Evolutionary conservation across 1,140 invertebrate species (phyloP).

Genomic region (Cheumatopsyche charites): DNA sequence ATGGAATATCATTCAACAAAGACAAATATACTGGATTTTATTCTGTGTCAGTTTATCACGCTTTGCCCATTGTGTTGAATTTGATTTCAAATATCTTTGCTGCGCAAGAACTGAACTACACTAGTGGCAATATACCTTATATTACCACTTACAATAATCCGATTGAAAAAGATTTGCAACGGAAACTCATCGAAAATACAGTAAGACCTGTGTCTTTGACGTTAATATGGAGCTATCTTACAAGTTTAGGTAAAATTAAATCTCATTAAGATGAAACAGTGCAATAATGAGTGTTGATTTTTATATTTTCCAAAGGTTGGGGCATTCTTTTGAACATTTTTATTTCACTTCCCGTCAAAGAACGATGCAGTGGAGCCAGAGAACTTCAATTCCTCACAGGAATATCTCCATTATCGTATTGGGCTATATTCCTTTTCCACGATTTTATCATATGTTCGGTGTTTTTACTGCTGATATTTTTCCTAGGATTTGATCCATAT

Average conservation of each 20-base stretch:
- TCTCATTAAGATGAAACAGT: too few relatives aligned
- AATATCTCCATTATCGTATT: slow-evolving; percentile 63
- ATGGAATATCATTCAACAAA: slow-evolving; percentile 54
- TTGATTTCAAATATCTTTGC: slow-evolving; percentile 65
- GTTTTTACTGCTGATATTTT: slow-evolving; percentile 24
- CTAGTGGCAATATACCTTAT: slow-evolving; percentile 52
- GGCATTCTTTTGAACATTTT: slow-evolving; percentile 52
- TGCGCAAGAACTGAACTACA: slow-evolving; percentile 51
- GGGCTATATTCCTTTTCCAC: slow-evolving; percentile 55
- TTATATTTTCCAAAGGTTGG: slow-evolving; percentile 43
- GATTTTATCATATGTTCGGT: slow-evolving; percentile 10
- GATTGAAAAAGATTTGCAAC: slow-evolving; percentile 45
- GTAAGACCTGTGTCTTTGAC: not conserved
- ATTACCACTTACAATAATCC: slow-evolving; percentile 71
- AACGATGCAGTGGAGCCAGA: slow-evolving; percentile 62
- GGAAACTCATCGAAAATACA: slow-evolving; percentile 35
- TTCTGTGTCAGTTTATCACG: slow-evolving; percentile 65
- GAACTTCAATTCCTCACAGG: slow-evolving; percentile 72
- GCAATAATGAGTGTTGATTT: too few relatives aligned
- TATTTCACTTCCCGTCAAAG: slow-evolving; percentile 61
- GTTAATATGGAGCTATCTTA: slow-evolving; percentile 50
- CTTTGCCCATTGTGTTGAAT: slow-evolving; percentile 66
- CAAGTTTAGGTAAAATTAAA: slow-evolving; percentile 49
- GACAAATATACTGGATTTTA: slow-evolving; percentile 58
- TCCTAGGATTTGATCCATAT: not conserved